Percentiles rank a stretch among this genome's conserved stretches.
phyloP scores from a whole-genome alignment of 2,888 invertebrate species.

The Apamea anceps region DNA sequence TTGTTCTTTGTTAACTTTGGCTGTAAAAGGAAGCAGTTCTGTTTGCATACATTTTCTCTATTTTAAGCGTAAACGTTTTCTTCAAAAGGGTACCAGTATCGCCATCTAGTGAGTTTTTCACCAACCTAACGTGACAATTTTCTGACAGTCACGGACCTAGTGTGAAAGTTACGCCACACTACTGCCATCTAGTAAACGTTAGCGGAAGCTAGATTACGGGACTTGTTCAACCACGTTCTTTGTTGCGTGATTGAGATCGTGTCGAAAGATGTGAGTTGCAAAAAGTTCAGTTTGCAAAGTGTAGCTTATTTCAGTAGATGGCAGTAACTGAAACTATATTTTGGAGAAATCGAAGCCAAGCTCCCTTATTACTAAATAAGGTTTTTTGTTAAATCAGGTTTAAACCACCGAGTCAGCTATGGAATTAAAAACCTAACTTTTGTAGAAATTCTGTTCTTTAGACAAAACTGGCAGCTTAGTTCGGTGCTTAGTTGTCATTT shows the following conservation, averaged over 20 bases:
- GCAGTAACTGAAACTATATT: not conserved
- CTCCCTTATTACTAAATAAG: not conserved
- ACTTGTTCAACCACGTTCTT: not conserved
- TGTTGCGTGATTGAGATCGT: not conserved
- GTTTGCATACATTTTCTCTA: not conserved
- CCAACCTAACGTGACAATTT: not conserved
- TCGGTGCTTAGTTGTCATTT: too few species aligned
- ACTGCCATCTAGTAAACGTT: slow-evolving; percentile 39
- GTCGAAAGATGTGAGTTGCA: not conserved
- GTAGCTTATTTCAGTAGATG: not conserved
- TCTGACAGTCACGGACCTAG: too few species aligned
- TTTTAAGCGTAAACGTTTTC: not conserved
- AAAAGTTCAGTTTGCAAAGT: not conserved
- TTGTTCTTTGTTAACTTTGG: not conserved
- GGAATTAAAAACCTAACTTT: too few species aligned
- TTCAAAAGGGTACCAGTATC: not conserved
- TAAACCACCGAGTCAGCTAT: too few species aligned
- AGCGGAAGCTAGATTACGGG: accelerated
- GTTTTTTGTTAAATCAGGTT: not conserved
- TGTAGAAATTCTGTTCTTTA: too few species aligned
- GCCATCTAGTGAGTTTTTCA: slow-evolving; percentile 31
- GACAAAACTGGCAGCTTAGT: too few species aligned
- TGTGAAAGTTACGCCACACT: not conserved
- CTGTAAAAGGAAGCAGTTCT: not conserved
- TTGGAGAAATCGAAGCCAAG: not conserved